Percentiles rank a stretch among this genome's conserved stretches.
phyloP scores from a whole-genome alignment of 2,797 vertebrate species.

The Etheostoma perlongum region DNA sequence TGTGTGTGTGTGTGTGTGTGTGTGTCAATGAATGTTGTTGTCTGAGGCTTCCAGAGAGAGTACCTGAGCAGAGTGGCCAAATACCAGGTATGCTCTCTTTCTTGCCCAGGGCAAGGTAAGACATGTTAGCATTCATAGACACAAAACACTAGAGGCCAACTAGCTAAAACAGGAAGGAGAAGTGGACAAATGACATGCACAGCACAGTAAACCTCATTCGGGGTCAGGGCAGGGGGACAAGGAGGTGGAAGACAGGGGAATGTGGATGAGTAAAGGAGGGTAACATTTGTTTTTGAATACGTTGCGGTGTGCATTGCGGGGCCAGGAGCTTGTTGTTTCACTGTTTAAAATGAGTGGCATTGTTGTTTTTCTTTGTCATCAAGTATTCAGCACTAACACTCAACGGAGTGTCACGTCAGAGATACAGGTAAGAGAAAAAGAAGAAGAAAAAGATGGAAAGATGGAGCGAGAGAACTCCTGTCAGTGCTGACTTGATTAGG shows the following conservation, averaged over 20 bases:
- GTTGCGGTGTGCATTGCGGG: not conserved
- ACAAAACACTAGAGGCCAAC: slow-evolving; percentile 74
- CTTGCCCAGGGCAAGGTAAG: slow-evolving; percentile 82
- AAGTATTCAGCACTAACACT: slow-evolving; percentile 72
- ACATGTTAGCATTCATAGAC: slow-evolving; percentile 77
- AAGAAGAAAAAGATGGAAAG: slow-evolving; percentile 40
- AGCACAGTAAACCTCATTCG: slow-evolving; percentile 59
- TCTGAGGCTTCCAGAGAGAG: slow-evolving; percentile 70
- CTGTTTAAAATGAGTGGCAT: slow-evolving; percentile 50
- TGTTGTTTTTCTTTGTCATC: slow-evolving; percentile 69
- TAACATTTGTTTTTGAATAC: slow-evolving; percentile 32
- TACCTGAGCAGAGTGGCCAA: slow-evolving; percentile 71
- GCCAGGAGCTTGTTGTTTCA: slow-evolving; percentile 38
- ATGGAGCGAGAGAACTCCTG: slow-evolving; percentile 60
- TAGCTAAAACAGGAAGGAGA: slow-evolving; percentile 69
- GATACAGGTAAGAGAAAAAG: slow-evolving; percentile 47
- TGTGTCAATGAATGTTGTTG: slow-evolving; percentile 62
- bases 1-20: slow-evolving; percentile 44
- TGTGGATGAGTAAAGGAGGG: slow-evolving; percentile 42
- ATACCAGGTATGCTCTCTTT: slow-evolving; percentile 67
- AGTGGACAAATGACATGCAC: slow-evolving; percentile 69
- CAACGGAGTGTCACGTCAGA: slow-evolving; percentile 66
- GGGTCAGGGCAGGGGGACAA: slow-evolving; percentile 57
- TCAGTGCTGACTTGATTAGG: slow-evolving; percentile 77
- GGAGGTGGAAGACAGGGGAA: slow-evolving; percentile 29